A percentile compares a stretch with the other conserved stretches of the same genome.
Conservation (phyloP, 1,140 invertebrate genomes). For the Gerris buenoi region DNA sequence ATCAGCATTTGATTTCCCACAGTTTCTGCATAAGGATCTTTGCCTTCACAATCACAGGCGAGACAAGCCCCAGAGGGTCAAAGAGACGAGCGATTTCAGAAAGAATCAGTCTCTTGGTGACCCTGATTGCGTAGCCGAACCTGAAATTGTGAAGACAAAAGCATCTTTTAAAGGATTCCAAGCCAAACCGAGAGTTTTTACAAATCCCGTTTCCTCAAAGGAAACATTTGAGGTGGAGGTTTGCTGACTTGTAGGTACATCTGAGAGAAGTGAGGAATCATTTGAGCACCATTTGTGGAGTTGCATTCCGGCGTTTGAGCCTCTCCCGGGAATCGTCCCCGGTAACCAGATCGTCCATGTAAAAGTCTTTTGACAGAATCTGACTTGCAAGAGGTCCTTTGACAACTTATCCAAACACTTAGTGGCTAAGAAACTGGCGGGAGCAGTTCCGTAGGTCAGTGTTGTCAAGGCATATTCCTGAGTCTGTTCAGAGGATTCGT, state of each 20-base stretch:
- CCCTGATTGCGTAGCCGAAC: conserved; percentile 7
- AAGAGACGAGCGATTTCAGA: conserved; percentile 23
- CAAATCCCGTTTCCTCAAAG: background rate
- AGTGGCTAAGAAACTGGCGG: conserved; percentile 27
- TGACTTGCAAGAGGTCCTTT: too few species aligned
- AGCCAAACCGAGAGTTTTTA: conserved; percentile 2
- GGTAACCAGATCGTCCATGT: conserved; percentile 32
- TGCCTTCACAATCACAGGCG: conserved; percentile 19
- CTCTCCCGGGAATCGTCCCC: conserved; percentile 20
- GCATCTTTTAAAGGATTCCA: background rate
- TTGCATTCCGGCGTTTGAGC: conserved; percentile 17
- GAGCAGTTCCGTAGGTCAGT: conserved; percentile 23
- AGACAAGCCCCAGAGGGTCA: conserved; percentile 26
- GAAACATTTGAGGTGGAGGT: background rate
- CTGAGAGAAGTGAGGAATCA: background rate
- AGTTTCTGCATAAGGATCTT: conserved; percentile 25
- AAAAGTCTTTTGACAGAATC: too few species aligned
- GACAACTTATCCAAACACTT: conserved; percentile 25
- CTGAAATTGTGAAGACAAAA: background rate
- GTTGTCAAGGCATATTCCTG: background rate
- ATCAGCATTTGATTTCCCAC: conserved; percentile 22
- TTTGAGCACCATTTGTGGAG: conserved; percentile 17
- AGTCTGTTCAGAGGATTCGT: background rate
- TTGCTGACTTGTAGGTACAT: background rate
- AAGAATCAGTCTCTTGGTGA: conserved; percentile 20